A percentile compares a stretch with the other conserved stretches of the same genome.
phyloP scores from a whole-genome alignment of 2,888 invertebrate genomes.

The Chrysomela aeneicollis region DNA sequence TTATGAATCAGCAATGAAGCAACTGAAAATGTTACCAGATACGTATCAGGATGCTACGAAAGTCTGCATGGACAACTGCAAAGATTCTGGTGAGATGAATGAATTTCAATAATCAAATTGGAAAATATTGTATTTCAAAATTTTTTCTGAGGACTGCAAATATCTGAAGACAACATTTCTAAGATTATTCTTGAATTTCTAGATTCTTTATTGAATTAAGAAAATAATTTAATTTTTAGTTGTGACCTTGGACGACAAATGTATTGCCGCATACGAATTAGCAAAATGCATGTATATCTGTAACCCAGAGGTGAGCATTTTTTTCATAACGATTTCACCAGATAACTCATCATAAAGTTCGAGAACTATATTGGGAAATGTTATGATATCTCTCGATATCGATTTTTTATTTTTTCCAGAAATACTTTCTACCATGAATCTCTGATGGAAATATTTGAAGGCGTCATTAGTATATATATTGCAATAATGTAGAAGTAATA shows the following conservation, averaged over 20 bases:
- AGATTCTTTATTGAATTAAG: no score
- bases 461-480: conserved; percentile 9
- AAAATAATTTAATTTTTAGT: conserved; percentile 41
- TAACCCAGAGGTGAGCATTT: conserved; percentile 57
- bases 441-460: conserved; percentile 1
- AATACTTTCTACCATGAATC: conserved; percentile 43
- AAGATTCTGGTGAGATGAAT: conserved; percentile 56
- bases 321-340: background rate
- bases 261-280: conserved; percentile 63
- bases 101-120: background rate
- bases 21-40: conserved; percentile 61
- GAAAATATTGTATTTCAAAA: background rate
- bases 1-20: conserved; percentile 63
- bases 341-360: no score
- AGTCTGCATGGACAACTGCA: conserved; percentile 63
- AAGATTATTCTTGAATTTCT: no score
- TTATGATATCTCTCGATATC: no score
- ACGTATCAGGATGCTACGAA: conserved; percentile 61
- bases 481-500: background rate
- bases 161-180: no score
- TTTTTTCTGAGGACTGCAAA: no score
- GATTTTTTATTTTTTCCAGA: conserved; percentile 33
- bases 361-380: no score
- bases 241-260: conserved; percentile 60
- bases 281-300: conserved; percentile 65